Evolutionary conservation across 23 tunicate genomes (phyloP), one percentile per base, ranked within the genome.

Genomic region (Halocynthia roretzi): DNA sequence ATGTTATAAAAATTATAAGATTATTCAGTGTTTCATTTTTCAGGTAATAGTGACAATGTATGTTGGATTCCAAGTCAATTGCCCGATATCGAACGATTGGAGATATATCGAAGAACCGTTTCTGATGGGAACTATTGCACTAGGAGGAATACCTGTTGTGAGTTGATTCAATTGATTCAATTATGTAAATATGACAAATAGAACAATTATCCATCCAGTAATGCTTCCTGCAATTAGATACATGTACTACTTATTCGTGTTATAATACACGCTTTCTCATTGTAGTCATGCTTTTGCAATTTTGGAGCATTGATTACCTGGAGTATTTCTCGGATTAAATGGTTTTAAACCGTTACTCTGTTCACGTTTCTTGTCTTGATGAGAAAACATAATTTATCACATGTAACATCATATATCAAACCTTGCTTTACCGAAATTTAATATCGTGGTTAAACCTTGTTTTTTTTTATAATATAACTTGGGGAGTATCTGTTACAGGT

Each of bases 101-200:
- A 7, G 20, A 53, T 56, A 51, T 8, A 10, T 64, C 10, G 65
- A 67, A 14, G 61, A 78, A 66, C 82, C 82, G 8, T 64, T 78
- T 6, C 53, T 78, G 53, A 78, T 78, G 82, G 82, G 65, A 23
- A 65, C 70, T 78, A 74, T 78, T 65, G 73, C 82, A 15, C 54
- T 78, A 11, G 69, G 71, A 10, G 82, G 82, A 8, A 14, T 78
- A 15, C 69, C 70, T 50, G 8, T 66, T 73, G 82, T 78, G 51
- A 67, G 69, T 31, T 58, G 10, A 14, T n/a, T 58, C 64, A 58
- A 58, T 14, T 58, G 64, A n/a, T 14, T 58, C 4, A 14, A 14
- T 1, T 58, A n/a, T 15, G 64, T 58, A 15, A 58, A 15, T 58
- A 58, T 0, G 17, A n/a, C 64, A 4, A n/a, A 58, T 31, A 31